Conservation (phyloP, 2,888 invertebrate genomes). For the Bruchidius siliquastri region DNA sequence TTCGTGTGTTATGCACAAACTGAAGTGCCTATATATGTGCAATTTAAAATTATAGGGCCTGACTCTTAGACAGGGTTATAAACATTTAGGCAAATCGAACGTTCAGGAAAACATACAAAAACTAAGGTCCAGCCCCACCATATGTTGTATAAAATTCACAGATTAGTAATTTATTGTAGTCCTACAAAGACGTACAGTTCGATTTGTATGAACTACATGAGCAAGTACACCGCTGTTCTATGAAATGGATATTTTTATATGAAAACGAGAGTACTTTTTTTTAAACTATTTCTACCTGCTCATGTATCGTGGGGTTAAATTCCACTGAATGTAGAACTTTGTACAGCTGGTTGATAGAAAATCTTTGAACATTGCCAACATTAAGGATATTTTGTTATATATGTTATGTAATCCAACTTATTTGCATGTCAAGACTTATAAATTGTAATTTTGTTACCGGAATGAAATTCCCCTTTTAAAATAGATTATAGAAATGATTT, state of each 20-base stretch:
- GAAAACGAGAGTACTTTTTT: slow-evolving; percentile 1
- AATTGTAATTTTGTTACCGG: no score
- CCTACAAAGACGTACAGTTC: slow-evolving; percentile 27
- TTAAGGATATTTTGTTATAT: neutral
- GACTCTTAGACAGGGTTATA: slow-evolving; percentile 45
- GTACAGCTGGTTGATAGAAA: neutral
- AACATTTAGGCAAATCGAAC: slow-evolving; percentile 35
- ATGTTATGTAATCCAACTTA: no score
- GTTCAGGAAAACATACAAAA: slow-evolving; percentile 32
- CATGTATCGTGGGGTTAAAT: slow-evolving; percentile 21
- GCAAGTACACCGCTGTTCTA: slow-evolving; percentile 16
- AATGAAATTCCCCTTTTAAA: no score
- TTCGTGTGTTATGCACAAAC: slow-evolving; percentile 34
- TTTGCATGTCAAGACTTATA: no score
- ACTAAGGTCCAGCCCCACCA: slow-evolving; percentile 38
- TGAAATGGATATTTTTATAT: slow-evolving; percentile 13
- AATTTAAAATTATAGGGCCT: slow-evolving; percentile 46
- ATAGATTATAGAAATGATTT: no score
- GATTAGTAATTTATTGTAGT: slow-evolving; percentile 32
- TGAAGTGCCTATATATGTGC: slow-evolving; percentile 49
- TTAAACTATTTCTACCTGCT: slow-evolving; percentile 10
- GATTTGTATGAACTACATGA: slow-evolving; percentile 30
- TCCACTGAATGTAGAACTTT: slow-evolving; percentile 8
- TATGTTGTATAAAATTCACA: slow-evolving; percentile 38
- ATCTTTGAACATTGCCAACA: neutral